These are phyloP conservation scores for Catostomus latipinnis DNA, from an alignment of 2,797 vertebrate genomes.

Conservation along the genomic window DNA sequence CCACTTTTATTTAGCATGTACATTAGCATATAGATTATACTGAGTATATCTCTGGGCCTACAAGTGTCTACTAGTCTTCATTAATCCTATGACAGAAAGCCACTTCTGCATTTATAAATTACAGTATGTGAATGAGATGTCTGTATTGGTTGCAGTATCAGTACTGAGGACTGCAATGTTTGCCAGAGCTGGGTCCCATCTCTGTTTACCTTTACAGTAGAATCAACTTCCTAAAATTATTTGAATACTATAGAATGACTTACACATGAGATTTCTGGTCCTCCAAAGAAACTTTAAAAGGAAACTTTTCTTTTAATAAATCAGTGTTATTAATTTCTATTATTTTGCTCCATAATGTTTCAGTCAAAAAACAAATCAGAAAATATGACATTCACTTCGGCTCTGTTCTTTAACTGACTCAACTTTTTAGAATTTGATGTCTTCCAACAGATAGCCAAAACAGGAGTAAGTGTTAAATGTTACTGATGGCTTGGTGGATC, in stretches of 20 bases:
- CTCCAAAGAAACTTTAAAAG: neutral
- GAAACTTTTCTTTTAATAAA: too few species aligned
- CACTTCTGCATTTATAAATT: neutral
- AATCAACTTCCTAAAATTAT: slow-evolving; percentile 23
- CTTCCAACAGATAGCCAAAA: slow-evolving; percentile 57
- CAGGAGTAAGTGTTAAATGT: slow-evolving; percentile 37
- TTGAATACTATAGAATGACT: slow-evolving; percentile 3
- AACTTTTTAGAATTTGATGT: slow-evolving; percentile 44
- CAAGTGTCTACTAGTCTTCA: neutral
- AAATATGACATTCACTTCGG: slow-evolving; percentile 21
- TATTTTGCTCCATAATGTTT: too few species aligned
- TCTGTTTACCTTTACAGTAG: slow-evolving; percentile 35
- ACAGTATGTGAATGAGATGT: slow-evolving; percentile 19
- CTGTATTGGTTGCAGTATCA: slow-evolving; percentile 27
- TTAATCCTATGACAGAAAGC: neutral
- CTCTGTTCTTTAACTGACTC: slow-evolving; percentile 17
- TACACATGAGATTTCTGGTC: neutral
- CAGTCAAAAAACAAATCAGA: too few species aligned
- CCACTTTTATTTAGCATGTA: neutral
- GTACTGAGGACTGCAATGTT: slow-evolving; percentile 23
- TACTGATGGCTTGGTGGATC: slow-evolving; percentile 23
- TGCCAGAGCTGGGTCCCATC: slow-evolving; percentile 23
- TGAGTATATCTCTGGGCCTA: neutral
- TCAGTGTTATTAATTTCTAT: too few species aligned
- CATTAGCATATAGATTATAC: neutral